Evolutionary conservation across 2,113 vertebrate species (phyloP).

Genomic region (Alaudala cheleensis): DNA sequence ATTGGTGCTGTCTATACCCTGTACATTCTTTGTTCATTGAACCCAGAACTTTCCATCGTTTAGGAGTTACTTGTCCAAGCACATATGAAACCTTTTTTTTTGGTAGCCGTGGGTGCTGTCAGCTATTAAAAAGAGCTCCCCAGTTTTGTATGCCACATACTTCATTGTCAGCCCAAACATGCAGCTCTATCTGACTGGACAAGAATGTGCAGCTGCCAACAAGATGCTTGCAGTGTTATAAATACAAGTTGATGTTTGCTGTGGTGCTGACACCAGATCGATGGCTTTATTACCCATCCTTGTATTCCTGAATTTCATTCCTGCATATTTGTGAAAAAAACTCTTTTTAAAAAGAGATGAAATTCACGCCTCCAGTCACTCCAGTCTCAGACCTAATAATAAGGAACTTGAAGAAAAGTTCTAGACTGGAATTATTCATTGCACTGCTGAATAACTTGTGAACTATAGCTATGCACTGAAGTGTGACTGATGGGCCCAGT

Average conservation of each 20-base stretch:
- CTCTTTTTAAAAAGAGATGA: background rate
- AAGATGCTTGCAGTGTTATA: background rate
- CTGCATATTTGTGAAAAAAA: background rate
- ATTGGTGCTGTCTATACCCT: background rate
- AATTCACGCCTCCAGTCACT: background rate
- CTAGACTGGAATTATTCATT: constrained; percentile 45
- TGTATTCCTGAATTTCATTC: background rate
- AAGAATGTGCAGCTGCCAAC: background rate
- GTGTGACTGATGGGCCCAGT: constrained; percentile 40
- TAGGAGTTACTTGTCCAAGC: background rate
- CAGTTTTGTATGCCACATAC: background rate
- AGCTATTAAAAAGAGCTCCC: background rate
- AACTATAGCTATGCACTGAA: constrained; percentile 3
- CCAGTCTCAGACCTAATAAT: background rate
- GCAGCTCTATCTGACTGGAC: background rate
- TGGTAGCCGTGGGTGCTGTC: background rate
- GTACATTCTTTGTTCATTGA: background rate
- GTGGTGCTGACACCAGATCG: background rate
- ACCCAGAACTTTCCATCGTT: background rate
- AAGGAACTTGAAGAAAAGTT: constrained; percentile 29
- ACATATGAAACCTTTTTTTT: background rate
- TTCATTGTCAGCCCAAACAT: background rate
- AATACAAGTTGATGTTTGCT: background rate
- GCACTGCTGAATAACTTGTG: constrained; percentile 16
- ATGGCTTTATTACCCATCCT: background rate